Evolutionary conservation across 2,113 vertebrate species (phyloP), one percentile per base, ranked within the genome.

Genomic region (Peromyscus californicus): DNA sequence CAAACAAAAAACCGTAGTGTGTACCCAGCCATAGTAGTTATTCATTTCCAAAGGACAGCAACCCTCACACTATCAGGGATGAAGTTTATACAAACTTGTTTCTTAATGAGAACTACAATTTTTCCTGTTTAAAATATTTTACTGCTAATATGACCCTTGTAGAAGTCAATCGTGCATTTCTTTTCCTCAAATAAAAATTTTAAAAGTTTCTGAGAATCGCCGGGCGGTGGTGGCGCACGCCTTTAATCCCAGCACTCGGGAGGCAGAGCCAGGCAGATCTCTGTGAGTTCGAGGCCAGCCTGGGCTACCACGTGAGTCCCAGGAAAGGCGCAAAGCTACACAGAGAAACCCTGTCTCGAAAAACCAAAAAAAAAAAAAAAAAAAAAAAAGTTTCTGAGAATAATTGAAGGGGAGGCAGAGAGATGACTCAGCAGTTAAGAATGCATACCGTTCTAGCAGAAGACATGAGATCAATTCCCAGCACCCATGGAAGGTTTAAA

Each of bases 81-180:
- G 87, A 89, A 97, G 96, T 97, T 95, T 96, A 97, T 75, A 95
- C 96, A 96, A 51, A 95, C 79, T 95, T 96, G 75, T 96, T 98
- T 97, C 86, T 95, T 96, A 97, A 97, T 90, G 91, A 97, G 98
- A 96, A 92, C 63, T 90, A 95, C 86, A 95, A 89, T 96, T 95
- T 89, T 72, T 93, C 93, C 90, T 96, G 90, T 96, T 98, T 72
- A 95, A 96, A 97, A 97, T 90, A 93, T 91, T 96, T 97, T 74
- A 94, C 94, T 98, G 87, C 95, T 95, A 94, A 93, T 57, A 97
- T 94, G 93, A 91, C 96, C 96, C 96, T 97, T 91, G 97, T 97
- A 98, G 97, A 98, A 97, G 97, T 67, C 65, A 69, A 48, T 51
- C 5, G 1, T 87, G 31, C 45, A 36, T 89, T 48, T 36, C 88